These are phyloP conservation scores for Tuta absoluta DNA, from an alignment of 2,888 invertebrate species.

Conservation along the genomic window DNA sequence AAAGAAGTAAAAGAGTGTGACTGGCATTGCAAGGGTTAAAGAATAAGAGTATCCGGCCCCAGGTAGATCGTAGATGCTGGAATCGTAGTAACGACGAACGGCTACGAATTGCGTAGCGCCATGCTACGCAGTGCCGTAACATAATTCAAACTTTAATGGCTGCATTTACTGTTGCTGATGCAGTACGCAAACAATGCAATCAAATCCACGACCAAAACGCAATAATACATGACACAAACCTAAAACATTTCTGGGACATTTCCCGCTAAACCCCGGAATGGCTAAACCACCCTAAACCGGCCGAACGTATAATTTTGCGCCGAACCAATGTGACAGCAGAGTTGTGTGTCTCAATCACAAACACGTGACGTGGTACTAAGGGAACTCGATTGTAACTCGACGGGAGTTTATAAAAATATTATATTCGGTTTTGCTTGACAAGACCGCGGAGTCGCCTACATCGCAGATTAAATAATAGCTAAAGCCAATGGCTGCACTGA, in stretches of 20 bases:
- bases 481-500: too few species aligned
- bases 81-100: too few species aligned
- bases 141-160: neutral
- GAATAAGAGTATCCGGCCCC: too few species aligned
- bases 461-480: too few species aligned
- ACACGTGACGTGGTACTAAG: conserved; percentile 1
- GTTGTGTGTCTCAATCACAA: conserved; percentile 16
- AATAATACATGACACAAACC: neutral
- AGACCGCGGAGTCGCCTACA: too few species aligned
- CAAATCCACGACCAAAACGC: neutral
- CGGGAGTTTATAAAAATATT: too few species aligned
- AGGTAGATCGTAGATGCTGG: too few species aligned
- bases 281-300: neutral
- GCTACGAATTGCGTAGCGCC: too few species aligned
- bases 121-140: neutral
- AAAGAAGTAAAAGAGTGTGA: too few species aligned
- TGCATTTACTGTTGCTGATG: too few species aligned
- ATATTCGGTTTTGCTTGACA: too few species aligned
- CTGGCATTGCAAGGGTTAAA: too few species aligned
- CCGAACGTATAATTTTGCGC: conserved; percentile 8
- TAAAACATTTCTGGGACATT: conserved; percentile 12
- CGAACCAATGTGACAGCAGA: conserved; percentile 11
- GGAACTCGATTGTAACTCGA: neutral
- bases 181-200: neutral
- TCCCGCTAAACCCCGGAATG: neutral